phyloP scores from a whole-genome alignment of 2,888 invertebrate species.

The Leptinotarsa juncta region DNA sequence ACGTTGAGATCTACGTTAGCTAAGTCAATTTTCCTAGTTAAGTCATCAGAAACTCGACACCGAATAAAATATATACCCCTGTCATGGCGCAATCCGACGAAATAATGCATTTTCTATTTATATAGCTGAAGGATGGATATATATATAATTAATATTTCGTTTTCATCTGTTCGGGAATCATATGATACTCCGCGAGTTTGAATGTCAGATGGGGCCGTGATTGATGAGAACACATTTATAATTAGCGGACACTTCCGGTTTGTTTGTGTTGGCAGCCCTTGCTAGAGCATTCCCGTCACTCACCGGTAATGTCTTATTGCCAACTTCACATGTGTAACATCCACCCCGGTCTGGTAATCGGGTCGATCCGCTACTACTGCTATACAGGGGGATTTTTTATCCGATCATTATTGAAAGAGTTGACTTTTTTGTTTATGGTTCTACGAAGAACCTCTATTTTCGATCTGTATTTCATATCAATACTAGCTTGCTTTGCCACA shows the following conservation, averaged over 20 bases:
- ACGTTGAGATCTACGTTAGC: too few species aligned
- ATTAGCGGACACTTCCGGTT: slow-evolving; percentile 67
- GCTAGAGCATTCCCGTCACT: slow-evolving; percentile 59
- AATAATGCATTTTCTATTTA: slow-evolving; percentile 42
- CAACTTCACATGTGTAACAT: slow-evolving; percentile 46
- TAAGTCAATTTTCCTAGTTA: not conserved
- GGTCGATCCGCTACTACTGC: not conserved
- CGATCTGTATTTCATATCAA: too few species aligned
- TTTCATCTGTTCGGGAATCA: slow-evolving; percentile 46
- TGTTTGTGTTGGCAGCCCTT: slow-evolving; percentile 65
- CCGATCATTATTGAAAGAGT: too few species aligned
- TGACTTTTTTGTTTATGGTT: too few species aligned
- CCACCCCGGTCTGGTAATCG: slow-evolving; percentile 16
- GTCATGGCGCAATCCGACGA: slow-evolving; percentile 7
- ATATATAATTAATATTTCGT: slow-evolving; percentile 49
- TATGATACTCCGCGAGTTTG: slow-evolving; percentile 43
- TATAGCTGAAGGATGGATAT: slow-evolving; percentile 36
- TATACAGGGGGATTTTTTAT: not conserved
- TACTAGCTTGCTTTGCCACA: too few species aligned
- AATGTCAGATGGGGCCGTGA: slow-evolving; percentile 60
- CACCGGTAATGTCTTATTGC: slow-evolving; percentile 58
- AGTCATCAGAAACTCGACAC: slow-evolving; percentile 8
- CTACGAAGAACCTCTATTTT: too few species aligned
- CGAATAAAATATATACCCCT: slow-evolving; percentile 9
- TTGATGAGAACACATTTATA: slow-evolving; percentile 67